Percentiles rank a stretch among this genome's conserved stretches.
Conservation (phyloP, 1,140 invertebrate species). For the Diorhabda carinulata region DNA sequence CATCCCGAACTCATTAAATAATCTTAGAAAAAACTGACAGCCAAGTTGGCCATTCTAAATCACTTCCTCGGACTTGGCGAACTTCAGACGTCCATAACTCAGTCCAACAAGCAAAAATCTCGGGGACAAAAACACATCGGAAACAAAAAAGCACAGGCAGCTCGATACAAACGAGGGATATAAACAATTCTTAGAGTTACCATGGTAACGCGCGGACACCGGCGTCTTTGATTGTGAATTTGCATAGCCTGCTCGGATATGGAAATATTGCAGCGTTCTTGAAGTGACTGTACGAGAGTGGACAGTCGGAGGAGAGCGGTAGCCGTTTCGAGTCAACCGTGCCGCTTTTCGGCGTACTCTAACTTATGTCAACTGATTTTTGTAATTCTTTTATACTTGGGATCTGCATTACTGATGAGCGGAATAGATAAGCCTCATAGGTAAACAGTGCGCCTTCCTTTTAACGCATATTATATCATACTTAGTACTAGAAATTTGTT, state of each 20-base stretch:
- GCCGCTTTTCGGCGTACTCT: slow-evolving; percentile 43
- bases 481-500: too few species aligned
- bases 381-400: slow-evolving; percentile 35
- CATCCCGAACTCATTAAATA: slow-evolving; percentile 32
- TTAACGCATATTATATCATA: not conserved
- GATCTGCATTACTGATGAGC: slow-evolving; percentile 26
- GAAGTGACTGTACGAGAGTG: slow-evolving; percentile 35
- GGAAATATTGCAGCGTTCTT: slow-evolving; percentile 40
- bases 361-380: slow-evolving; percentile 44
- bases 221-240: slow-evolving; percentile 27
- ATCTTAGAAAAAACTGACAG: slow-evolving; percentile 34
- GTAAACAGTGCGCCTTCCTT: not conserved
- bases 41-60: slow-evolving; percentile 35
- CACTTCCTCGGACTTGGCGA: slow-evolving; percentile 35
- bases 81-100: slow-evolving; percentile 39
- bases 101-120: slow-evolving; percentile 38
- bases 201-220: slow-evolving; percentile 33
- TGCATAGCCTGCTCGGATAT: slow-evolving; percentile 40
- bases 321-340: slow-evolving; percentile 30
- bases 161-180: slow-evolving; percentile 31
- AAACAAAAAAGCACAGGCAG: slow-evolving; percentile 26
- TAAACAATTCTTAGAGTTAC: slow-evolving; percentile 39
- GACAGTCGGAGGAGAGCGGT: slow-evolving; percentile 30
- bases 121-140: slow-evolving; percentile 22
- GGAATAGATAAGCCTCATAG: slow-evolving; percentile 17